Percentiles rank a stretch among this genome's conserved stretches.
Evolutionary conservation across 2,888 invertebrate species (phyloP).

Genomic region (Notocelia uddmanniana): DNA sequence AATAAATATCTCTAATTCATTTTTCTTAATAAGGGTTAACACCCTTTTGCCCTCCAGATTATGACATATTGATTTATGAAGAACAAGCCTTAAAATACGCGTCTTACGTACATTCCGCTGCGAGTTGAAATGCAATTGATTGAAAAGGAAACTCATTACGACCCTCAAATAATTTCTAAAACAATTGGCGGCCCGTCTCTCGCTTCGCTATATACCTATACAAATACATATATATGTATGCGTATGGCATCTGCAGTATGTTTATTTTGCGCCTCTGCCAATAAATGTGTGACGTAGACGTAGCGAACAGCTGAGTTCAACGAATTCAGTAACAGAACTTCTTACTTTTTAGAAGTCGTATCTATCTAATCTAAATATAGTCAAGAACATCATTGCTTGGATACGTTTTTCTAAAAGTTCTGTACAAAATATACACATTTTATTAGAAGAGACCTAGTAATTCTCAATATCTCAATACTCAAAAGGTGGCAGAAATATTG

Average conservation of each 20-base stretch:
- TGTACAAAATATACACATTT: background rate
- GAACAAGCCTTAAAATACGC: background rate
- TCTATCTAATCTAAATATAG: background rate
- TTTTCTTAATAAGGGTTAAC: no score
- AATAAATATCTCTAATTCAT: no score
- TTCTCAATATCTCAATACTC: no score
- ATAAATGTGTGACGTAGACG: conserved; percentile 42
- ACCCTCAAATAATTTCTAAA: conserved; percentile 19
- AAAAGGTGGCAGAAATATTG: no score
- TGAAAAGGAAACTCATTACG: conserved; percentile 33
- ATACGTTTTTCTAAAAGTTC: background rate
- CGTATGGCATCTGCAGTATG: conserved; percentile 18
- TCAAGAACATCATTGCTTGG: background rate
- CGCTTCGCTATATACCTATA: conserved; percentile 5
- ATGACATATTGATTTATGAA: no score
- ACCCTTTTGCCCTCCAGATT: no score
- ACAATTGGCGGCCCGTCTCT: conserved; percentile 19
- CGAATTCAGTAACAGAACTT: conserved; percentile 14
- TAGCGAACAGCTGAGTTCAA: conserved; percentile 43
- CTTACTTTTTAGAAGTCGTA: conserved; percentile 6
- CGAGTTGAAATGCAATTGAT: conserved; percentile 3
- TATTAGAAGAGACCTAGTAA: no score
- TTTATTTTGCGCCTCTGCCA: conserved; percentile 38
- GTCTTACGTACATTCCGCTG: background rate
- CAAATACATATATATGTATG: background rate